Percentiles rank a stretch among this genome's conserved stretches.
Conservation (phyloP, 1,140 invertebrate genomes). For the Drosophila kikkawai region DNA sequence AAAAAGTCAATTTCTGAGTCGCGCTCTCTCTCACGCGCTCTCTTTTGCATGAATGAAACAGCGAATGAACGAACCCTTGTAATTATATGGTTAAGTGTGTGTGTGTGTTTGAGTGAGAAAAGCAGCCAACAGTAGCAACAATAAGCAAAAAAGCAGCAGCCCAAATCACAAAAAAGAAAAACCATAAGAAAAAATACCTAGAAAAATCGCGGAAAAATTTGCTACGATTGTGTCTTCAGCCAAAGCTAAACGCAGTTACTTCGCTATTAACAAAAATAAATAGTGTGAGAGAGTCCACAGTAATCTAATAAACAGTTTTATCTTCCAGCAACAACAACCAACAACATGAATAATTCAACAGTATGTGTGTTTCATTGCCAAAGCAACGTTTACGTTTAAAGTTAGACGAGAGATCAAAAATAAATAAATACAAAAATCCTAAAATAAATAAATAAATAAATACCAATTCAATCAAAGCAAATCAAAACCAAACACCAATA, state of each 20-base stretch:
- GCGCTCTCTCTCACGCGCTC: constrained; percentile 43
- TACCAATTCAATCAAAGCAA: constrained; percentile 19
- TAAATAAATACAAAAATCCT: constrained; percentile 39
- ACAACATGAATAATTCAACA: constrained; percentile 53
- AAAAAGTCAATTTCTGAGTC: constrained; percentile 73
- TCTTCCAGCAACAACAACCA: constrained; percentile 42
- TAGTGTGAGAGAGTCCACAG: not conserved
- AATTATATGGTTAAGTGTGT: constrained; percentile 49
- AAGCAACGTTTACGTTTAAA: constrained; percentile 53
- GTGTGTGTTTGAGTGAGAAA: constrained; percentile 43
- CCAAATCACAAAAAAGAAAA: constrained; percentile 38
- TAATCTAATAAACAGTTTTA: constrained; percentile 26
- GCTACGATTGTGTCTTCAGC: constrained; percentile 3
- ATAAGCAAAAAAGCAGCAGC: constrained; percentile 49
- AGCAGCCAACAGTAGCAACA: constrained; percentile 59
- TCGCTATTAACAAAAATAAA: not conserved
- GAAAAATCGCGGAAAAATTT: constrained; percentile 50
- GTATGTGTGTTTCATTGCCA: constrained; percentile 62
- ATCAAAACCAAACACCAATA: constrained; percentile 46
- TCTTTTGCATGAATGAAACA: constrained; percentile 67
- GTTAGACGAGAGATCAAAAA: constrained; percentile 21
- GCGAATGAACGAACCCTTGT: constrained; percentile 66
- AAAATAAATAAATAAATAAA: constrained; percentile 36
- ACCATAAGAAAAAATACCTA: constrained; percentile 71
- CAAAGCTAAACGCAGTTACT: constrained; percentile 25